Evolutionary conservation across 2,113 vertebrate genomes (phyloP), one percentile per base, ranked within the genome.

Genomic region (Trogon surrucura): DNA sequence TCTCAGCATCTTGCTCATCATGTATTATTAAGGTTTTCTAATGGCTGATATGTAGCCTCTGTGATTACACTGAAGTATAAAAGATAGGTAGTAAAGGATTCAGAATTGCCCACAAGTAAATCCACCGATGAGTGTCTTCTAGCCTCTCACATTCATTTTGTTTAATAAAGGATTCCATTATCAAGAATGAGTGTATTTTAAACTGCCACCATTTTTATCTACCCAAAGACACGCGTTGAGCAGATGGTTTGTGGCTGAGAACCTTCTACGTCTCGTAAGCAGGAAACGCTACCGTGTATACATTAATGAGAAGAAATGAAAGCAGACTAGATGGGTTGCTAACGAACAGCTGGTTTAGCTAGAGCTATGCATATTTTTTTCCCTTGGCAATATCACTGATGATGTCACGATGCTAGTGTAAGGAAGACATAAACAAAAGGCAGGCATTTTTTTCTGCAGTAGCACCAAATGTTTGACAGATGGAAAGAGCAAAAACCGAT

Each of bases 381-480:
- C 88, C 89, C 88, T 91, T 91, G 92, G 91, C 78, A 2, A 79
- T 96, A 95, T 81, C 84, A 84, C 23, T 96, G 93, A 97, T 98
- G 97, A 98, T 95, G 96, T 97, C 97, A 98, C 36, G 27, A 97
- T 94, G 88, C 88, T 87, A 94, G 95, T 87, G 94, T 91, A 97
- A 41, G 95, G 96, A 94, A 95, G 96, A 97, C 95, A 97, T 97
- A 98, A 98, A 98, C 96, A 98, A 98, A 98, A 97, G 97, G 97
- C 96, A 96, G 96, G 97, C 97, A 97, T 97, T 97, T 97, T 41
- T 97, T 97, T 80, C 95, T 97, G 96, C 97, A 97, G 95, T 73
- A 94, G 89, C 93, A 95, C 29, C 86, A 97, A 98, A 96, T 41
- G 61, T 93, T 90, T 95, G 96, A 86, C 90, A 96, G 95, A 88